A percentile compares a stretch with the other conserved stretches of the same genome.
Conservation (phyloP, 2,888 invertebrate species). For the Bombylius major region DNA sequence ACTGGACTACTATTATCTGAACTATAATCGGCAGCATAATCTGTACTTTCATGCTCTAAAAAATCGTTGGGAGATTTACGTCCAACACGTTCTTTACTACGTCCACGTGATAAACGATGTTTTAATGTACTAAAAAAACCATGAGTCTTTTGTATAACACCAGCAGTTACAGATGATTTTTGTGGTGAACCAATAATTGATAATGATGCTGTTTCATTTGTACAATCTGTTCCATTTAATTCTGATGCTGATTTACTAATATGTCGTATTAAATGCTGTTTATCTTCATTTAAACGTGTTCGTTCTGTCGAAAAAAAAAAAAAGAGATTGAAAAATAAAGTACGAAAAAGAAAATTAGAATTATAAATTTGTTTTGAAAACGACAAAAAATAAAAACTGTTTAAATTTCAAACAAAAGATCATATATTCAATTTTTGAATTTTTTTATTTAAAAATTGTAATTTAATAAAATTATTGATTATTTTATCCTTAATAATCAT, state of each 20-base stretch:
- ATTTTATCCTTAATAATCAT: too few species aligned
- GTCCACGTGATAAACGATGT: slow-evolving; percentile 65
- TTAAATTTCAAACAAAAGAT: too few species aligned
- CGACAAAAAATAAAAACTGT: too few species aligned
- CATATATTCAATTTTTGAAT: too few species aligned
- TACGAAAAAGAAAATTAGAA: too few species aligned
- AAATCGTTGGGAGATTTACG: slow-evolving; percentile 47
- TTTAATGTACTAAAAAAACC: slow-evolving; percentile 72
- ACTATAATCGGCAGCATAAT: slow-evolving; percentile 69
- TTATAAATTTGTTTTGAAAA: too few species aligned
- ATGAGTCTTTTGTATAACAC: slow-evolving; percentile 66
- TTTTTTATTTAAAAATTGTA: too few species aligned
- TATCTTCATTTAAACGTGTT: slow-evolving; percentile 13
- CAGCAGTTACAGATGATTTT: slow-evolving; percentile 52
- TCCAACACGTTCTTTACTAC: slow-evolving; percentile 51
- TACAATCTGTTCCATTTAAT: slow-evolving; percentile 50
- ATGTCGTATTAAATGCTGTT: slow-evolving; percentile 43
- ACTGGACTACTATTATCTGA: slow-evolving; percentile 56
- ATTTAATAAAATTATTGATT: too few species aligned
- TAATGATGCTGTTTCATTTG: slow-evolving; percentile 37
- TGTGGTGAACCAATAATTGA: slow-evolving; percentile 42
- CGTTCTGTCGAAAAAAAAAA: slow-evolving; percentile 8
- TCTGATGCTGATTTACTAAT: slow-evolving; percentile 74
- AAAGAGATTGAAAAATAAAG: neutral
- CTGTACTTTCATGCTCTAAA: slow-evolving; percentile 50